Evolutionary conservation across 2,888 invertebrate genomes (phyloP).

Genomic region (Catocala sponsa): DNA sequence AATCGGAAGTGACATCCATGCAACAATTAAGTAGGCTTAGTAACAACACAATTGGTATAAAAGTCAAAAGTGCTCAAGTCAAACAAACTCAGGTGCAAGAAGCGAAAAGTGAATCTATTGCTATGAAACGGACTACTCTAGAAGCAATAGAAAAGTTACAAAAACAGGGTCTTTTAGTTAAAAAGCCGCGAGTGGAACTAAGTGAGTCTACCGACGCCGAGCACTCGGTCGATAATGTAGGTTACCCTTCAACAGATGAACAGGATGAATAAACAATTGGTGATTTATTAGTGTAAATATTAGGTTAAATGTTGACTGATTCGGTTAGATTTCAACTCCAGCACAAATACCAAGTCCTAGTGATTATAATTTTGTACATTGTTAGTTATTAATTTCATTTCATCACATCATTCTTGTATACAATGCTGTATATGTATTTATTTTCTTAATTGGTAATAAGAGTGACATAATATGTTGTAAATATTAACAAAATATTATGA

Average conservation of each 20-base stretch:
- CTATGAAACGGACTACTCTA: slow-evolving; percentile 70
- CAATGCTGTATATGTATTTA: slow-evolving; percentile 42
- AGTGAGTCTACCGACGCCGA: slow-evolving; percentile 63
- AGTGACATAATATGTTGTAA: slow-evolving; percentile 37
- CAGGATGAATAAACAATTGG: slow-evolving; percentile 44
- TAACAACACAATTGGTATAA: slow-evolving; percentile 68
- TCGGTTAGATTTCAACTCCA: slow-evolving; percentile 34
- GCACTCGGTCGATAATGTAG: slow-evolving; percentile 59
- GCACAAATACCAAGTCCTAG: slow-evolving; percentile 36
- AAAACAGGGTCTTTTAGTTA: slow-evolving; percentile 79
- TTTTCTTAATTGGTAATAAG: slow-evolving; percentile 38
- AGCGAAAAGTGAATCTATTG: slow-evolving; percentile 62
- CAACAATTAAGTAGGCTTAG: slow-evolving; percentile 72
- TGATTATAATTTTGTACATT: slow-evolving; percentile 40
- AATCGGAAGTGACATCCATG: slow-evolving; percentile 68
- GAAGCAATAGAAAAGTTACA: slow-evolving; percentile 81
- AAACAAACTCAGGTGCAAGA: slow-evolving; percentile 74
- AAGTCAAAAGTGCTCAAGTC: slow-evolving; percentile 71
- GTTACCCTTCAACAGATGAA: slow-evolving; percentile 55
- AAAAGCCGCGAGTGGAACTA: slow-evolving; percentile 75
- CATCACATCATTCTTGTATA: slow-evolving; percentile 25
- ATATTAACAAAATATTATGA: slow-evolving; percentile 29
- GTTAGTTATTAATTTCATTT: slow-evolving; percentile 17
- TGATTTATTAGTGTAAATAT: slow-evolving; percentile 31
- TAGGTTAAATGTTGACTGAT: slow-evolving; percentile 44